Conservation (phyloP, 2,797 vertebrate genomes). For the Myripristis jacobus region DNA sequence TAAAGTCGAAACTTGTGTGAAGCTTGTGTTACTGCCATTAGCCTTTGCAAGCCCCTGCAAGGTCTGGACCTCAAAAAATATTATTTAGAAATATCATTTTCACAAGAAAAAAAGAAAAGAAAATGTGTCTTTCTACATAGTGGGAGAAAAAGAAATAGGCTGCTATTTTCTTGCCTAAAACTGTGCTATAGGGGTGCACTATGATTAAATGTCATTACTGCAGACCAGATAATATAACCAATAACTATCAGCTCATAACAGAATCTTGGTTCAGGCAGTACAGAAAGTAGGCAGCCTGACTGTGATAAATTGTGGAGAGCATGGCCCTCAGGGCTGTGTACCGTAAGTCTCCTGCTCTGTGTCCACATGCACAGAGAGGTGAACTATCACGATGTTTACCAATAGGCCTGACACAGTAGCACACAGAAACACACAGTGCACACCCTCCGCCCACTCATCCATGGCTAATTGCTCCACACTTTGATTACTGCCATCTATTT, state of each 20-base stretch:
- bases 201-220: conserved; percentile 52
- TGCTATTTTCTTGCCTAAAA: conserved; percentile 1
- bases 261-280: conserved; percentile 50
- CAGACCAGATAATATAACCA: conserved; percentile 45
- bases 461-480: conserved; percentile 82
- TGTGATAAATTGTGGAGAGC: conserved; percentile 63
- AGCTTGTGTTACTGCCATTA: no score
- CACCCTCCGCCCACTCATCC: conserved; percentile 72
- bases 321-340: conserved; percentile 49
- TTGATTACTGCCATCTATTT: conserved; percentile 86
- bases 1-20: no score
- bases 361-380: conserved; percentile 53
- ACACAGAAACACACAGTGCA: conserved; percentile 49
- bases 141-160: background rate
- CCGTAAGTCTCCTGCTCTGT: conserved; percentile 54
- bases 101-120: no score
- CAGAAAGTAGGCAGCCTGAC: conserved; percentile 51
- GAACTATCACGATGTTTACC: conserved; percentile 71
- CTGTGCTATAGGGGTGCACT: conserved; percentile 7
- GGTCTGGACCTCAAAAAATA: background rate
- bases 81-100: background rate
- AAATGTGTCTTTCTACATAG: background rate
- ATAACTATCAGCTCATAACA: conserved; percentile 57
- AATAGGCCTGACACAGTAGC: conserved; percentile 67
- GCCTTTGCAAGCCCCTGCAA: no score